Conservation (phyloP, 2,797 vertebrate genomes). For the Falco columbarius region DNA sequence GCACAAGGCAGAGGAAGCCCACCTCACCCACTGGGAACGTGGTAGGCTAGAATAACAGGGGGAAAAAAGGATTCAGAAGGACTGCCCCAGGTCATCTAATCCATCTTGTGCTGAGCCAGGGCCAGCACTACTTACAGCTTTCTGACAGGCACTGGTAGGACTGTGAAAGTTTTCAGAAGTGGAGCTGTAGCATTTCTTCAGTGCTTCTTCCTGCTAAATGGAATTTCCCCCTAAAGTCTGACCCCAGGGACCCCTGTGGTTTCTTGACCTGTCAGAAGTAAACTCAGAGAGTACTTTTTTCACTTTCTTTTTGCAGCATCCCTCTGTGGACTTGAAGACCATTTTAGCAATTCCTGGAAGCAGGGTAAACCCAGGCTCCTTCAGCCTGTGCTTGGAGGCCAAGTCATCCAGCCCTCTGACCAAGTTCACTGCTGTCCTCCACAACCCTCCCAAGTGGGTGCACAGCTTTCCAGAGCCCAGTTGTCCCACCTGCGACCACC, state of each 20-base stretch:
- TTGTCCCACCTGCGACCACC: background rate
- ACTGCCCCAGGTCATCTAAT: background rate
- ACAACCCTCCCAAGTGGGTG: background rate
- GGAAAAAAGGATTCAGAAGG: background rate
- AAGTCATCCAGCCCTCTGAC: background rate
- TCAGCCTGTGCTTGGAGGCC: background rate
- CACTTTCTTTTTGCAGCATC: background rate
- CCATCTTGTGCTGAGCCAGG: background rate
- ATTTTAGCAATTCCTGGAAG: background rate
- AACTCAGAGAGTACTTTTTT: background rate
- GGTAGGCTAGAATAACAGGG: rapidly evolving
- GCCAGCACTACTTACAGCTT: background rate
- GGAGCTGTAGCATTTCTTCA: background rate
- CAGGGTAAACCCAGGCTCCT: background rate
- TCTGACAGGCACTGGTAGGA: background rate
- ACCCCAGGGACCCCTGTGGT: background rate
- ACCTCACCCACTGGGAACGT: background rate
- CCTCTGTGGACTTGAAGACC: background rate
- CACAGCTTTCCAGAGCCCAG: background rate
- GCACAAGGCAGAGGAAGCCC: background rate
- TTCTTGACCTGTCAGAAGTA: background rate
- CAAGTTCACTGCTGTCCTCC: background rate
- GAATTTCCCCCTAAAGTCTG: background rate
- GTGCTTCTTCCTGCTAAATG: background rate
- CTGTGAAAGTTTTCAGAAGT: background rate